Evolutionary conservation across 2,888 invertebrate genomes (phyloP), one percentile per base, ranked within the genome.

Genomic region (Drosophila austrosaltans): DNA sequence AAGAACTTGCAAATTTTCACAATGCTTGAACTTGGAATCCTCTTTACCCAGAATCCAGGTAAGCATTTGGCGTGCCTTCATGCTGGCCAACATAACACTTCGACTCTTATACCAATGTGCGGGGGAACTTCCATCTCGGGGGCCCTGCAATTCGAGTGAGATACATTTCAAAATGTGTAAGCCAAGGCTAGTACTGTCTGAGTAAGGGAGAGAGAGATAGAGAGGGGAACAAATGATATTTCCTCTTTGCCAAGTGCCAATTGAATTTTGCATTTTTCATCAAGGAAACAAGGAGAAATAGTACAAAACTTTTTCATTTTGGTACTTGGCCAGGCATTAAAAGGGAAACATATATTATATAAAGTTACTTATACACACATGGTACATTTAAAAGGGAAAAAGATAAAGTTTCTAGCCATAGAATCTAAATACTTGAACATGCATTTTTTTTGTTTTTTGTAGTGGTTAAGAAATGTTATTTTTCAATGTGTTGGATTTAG

Each of bases 1-100:
- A 92, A 97, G 95, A 91, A 96, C 96, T 91, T 97, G 95, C 61
- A 97, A 94, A 90, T 97, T 97, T 93, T 97, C 97, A 93, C 97
- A 97, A 93, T 97, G 96, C 93, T 97, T 97, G 93, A 97, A 97
- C 92, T 97, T 97, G 22, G 97, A 95, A 92, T 97, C 97, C 91
- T 97, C 97, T 89, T 97, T 97, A 57, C 97, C 97, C 91, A 97
- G 96, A 60, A 97, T 95, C 97, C 97, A 97, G 22, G 97, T 97
- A 78, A 97, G 94, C 96, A 97, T 97, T 92, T 97, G 97, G 60
- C 97, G 93, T 0, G 97, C 97, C 90, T 96, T 96, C 96, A 97
- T 97, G 92, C 97, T 97, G 3, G 97, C 97, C 80, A 97, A 93
- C 22, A 97, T 95, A 2, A 97, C 95, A 1, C 97, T 96, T 70